These are phyloP conservation scores for Brachionus rubens DNA, from an alignment of 1,140 invertebrate genomes.

Conservation along the genomic window DNA sequence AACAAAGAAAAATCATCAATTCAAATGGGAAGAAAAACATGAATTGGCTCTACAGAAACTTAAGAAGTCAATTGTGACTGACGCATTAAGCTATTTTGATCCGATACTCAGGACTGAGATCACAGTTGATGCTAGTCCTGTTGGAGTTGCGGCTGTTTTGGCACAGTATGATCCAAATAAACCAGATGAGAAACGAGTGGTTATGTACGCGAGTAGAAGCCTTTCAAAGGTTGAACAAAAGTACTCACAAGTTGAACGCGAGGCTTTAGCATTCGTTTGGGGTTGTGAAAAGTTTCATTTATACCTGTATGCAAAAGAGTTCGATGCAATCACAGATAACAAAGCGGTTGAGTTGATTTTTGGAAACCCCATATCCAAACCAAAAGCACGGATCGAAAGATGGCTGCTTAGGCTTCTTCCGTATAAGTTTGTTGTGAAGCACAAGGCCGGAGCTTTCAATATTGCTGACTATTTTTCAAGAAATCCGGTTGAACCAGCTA, in stretches of 20 bases:
- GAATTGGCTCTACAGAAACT: neutral
- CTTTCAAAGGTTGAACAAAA: no score
- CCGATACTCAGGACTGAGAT: neutral
- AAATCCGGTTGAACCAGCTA: neutral
- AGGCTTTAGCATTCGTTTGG: no score
- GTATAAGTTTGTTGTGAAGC: no score
- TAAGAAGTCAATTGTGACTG: neutral
- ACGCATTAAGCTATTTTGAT: neutral
- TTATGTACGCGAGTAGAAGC: no score
- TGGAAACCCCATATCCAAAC: neutral
- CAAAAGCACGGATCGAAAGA: neutral
- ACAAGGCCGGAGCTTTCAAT: neutral
- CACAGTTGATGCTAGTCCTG: no score
- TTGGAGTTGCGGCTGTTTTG: neutral
- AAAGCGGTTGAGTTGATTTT: neutral
- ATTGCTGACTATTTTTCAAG: neutral
- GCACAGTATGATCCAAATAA: neutral
- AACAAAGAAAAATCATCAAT: neutral
- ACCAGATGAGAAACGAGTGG: neutral
- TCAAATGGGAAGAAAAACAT: neutral
- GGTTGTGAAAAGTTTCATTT: no score
- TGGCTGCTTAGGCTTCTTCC: no score
- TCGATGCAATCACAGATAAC: neutral
- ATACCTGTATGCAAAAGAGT: no score
- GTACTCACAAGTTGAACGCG: no score